Base-by-base conservation (phyloP, 2,797 vertebrate genomes). In the Crenichthys baileyi region DNA sequence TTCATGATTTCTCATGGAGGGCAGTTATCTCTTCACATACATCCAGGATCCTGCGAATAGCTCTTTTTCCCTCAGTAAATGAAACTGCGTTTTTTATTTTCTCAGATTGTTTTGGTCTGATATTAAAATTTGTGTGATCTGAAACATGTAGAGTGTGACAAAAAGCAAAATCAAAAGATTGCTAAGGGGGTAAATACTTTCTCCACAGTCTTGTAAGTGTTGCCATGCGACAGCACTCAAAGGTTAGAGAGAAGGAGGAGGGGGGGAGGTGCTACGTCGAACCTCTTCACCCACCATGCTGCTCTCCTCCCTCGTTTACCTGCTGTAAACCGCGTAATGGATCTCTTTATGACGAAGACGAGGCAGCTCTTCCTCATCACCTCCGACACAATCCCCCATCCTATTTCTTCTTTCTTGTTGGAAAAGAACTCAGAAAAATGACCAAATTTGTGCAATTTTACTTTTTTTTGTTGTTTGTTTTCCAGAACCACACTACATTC, bases 401-500 rank as follows among this genome's bases (percentile, higher is more conserved):
- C 56, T 86, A 88, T 90, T 91, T 91, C 90, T 90, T 91, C 78
- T 83, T 70, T 77, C 81, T 75, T 5, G 79, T 65, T 81, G 71
- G 81, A 82, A 80, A 76, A 76, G 51, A 73, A 26, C 41, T 9
- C 16, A 4, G 85, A 67, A 70, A 58, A 79, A 77, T 78, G 77
- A 90, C 79, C 22, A 77, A 80, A 88, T 91, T 94, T 85, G 92
- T 91, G 92, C 91, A 92, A 92, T 92, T 93, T 77, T 44, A 79
- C 89, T 91, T 89, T 77, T 78, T 24, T n/a, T n/a, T 46, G 26
- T 46, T 46, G 36, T 70, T 26, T 70, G 24, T 70, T 70, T 85
- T 92, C 89, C 89, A 92, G 91, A 87, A 92, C 83, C 92, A 94
- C 93, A 94, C 91, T 95, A 94, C 94, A 95, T 95, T 95, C 93